Evolutionary conservation across 2,888 invertebrate species (phyloP), one percentile per base, ranked within the genome.

Genomic region (Andrena chrysosceles): DNA sequence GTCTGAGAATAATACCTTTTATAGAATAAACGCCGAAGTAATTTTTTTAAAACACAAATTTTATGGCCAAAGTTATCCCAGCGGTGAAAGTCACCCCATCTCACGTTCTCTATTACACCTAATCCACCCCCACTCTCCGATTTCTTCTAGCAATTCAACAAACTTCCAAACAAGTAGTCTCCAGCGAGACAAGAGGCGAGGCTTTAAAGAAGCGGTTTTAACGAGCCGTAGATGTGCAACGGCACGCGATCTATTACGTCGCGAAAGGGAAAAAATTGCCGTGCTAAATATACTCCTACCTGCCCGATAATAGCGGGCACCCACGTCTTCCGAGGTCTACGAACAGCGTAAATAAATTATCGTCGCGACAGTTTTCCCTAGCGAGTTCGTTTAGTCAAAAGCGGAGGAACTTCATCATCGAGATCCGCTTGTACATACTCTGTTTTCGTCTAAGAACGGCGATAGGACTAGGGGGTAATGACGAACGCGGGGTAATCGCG

Each of bases 311-410:
- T 42, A 42, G 54, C 54, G 52, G 52, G 20, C 10, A 60, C 31
- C 54, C 33, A 35, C 81, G 26, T 66, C 60, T 76, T 59, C 67
- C 31, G 66, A 49, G 66, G 71, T 81, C 73, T 84, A 79, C 26
- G 73, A 6, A 77, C 79, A 29, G 13, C 7, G 20, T 42, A 49
- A 35, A 69, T 69, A 73, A 76, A 84, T 84, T 59, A 64, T 35
- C 54, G 60, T 66, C 60, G 42, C 16, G 48, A 48, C 52, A 71
- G 33, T 54, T 54, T 68, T 83, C 29, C 42, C 20, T 5, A 20
- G 20, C 4, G n/a, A 20, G 48, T 26, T 6, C 20, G 13, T 20
- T 56, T 23, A 23, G 23, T 10, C 23, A 8, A 23, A 26, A 10
- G 20, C 23, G 26, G 54, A 20, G 26, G 10, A 54, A 20, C 54